phyloP scores from a whole-genome alignment of 2,888 invertebrate species.

The Leptopterna dolabrata region DNA sequence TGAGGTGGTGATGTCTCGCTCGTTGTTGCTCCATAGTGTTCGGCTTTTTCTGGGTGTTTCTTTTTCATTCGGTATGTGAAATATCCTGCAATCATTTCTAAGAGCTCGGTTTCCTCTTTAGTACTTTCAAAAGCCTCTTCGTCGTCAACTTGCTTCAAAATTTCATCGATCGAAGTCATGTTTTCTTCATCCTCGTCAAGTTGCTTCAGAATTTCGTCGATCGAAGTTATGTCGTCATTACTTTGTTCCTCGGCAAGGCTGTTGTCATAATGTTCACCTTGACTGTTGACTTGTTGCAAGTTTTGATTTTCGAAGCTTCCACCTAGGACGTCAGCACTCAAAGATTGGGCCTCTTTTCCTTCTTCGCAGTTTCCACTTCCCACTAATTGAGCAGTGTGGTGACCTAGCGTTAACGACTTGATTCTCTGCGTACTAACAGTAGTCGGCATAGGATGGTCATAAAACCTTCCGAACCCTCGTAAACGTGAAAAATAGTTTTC shows the following conservation, averaged over 20 bases:
- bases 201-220: neutral
- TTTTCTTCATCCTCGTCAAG: no score
- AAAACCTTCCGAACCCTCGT: no score
- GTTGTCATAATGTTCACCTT: neutral
- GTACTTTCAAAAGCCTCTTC: neutral
- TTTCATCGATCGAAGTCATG: neutral
- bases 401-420: neutral
- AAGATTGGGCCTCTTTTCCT: neutral
- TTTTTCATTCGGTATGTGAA: neutral
- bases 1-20: neutral
- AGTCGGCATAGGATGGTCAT: no score
- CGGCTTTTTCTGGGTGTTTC: neutral
- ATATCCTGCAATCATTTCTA: slow-evolving; percentile 5
- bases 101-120: neutral
- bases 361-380: neutral
- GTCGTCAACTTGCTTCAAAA: neutral
- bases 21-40: neutral
- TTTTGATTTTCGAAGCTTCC: neutral
- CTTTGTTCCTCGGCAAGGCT: neutral
- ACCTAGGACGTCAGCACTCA: neutral
- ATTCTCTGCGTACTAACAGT: neutral
- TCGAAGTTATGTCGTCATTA: neutral
- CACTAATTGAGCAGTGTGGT: neutral
- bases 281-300: neutral
- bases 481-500: neutral